Conservation (phyloP, 2,888 invertebrate species). For the Heterodera filipjevi region DNA sequence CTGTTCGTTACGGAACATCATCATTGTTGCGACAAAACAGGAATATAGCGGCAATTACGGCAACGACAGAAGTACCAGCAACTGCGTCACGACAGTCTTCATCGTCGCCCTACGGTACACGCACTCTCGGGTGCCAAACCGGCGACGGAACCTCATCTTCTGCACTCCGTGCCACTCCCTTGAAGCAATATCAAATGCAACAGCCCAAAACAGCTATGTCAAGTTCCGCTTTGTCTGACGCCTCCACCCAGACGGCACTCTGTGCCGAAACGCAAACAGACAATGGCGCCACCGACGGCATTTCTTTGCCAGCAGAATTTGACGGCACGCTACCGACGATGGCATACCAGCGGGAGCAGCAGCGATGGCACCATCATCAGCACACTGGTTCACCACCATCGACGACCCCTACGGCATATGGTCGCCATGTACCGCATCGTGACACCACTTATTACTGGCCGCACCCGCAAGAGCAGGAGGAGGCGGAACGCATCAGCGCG, state of each 20-base stretch:
- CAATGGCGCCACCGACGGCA: no score
- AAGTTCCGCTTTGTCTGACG: not conserved
- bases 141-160: not conserved
- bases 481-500: not conserved
- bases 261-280: constrained; percentile 30
- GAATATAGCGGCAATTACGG: no score
- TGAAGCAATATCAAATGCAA: not conserved
- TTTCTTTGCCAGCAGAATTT: not conserved
- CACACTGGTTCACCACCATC: not conserved
- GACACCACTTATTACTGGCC: not conserved
- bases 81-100: not conserved
- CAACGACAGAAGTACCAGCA: not conserved
- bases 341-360: not conserved
- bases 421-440: not conserved
- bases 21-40: no score
- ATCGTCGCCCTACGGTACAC: not conserved
- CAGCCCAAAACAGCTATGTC: not conserved
- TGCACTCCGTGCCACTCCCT: not conserved
- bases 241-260: constrained; percentile 20
- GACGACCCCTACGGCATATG: not conserved
- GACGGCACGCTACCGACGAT: not conserved
- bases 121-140: not conserved
- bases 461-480: not conserved
- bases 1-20: constrained; percentile 29
- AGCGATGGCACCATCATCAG: not conserved